Evolutionary conservation across 2,888 invertebrate genomes (phyloP).

Genomic region (Brachynemurus nebulosus): DNA sequence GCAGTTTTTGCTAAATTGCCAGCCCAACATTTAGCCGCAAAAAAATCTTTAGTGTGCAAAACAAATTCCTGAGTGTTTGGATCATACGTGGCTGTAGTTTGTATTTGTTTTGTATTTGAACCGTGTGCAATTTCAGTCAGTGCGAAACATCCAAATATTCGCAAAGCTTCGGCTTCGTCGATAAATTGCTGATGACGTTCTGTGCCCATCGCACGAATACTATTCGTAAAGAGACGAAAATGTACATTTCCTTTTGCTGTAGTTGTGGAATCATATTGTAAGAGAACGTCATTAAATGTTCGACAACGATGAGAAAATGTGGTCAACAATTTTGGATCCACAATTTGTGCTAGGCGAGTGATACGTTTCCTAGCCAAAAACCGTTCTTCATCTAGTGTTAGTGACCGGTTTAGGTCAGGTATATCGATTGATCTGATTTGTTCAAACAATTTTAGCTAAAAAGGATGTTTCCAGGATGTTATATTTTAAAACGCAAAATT

Average conservation of each 20-base stretch:
- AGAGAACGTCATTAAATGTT: slow-evolving; percentile 37
- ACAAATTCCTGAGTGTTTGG: slow-evolving; percentile 55
- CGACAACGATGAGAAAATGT: slow-evolving; percentile 26
- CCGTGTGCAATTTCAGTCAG: slow-evolving; percentile 86
- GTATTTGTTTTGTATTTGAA: slow-evolving; percentile 77
- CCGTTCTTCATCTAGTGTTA: no score
- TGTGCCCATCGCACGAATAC: slow-evolving; percentile 48
- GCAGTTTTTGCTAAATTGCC: slow-evolving; percentile 67
- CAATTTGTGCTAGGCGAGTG: no score
- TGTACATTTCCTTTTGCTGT: slow-evolving; percentile 50
- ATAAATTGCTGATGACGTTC: slow-evolving; percentile 44
- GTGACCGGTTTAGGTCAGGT: no score
- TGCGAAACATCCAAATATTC: slow-evolving; percentile 59
- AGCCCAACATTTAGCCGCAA: slow-evolving; percentile 75
- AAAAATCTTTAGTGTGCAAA: slow-evolving; percentile 59
- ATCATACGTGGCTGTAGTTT: slow-evolving; percentile 72
- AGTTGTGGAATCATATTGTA: slow-evolving; percentile 45
- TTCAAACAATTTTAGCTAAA: no score
- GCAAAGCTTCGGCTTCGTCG: slow-evolving; percentile 28
- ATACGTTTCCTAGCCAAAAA: no score
- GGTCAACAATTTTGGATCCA: no score
- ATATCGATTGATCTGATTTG: no score
- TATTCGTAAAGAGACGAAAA: slow-evolving; percentile 50
- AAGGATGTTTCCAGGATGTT: no score
- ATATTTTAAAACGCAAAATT: no score